Evolutionary conservation across 1,140 invertebrate species (phyloP), one percentile per base, ranked within the genome.

Genomic region (Caerostris extrusa): DNA sequence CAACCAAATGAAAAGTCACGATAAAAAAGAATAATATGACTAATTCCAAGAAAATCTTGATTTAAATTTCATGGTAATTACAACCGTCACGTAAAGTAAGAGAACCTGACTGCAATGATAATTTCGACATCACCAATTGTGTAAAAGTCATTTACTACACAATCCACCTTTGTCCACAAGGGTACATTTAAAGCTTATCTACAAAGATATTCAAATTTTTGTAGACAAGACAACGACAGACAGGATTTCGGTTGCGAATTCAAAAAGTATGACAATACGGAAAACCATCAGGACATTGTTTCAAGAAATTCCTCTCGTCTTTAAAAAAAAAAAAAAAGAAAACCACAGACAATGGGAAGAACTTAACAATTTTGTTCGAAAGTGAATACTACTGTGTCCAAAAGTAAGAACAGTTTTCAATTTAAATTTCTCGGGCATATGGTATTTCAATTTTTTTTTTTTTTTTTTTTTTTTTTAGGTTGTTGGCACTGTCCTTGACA

Each of bases 221-320:
- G 2, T 50, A 5, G 3, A 50, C 34, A 34, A 34, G 34, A 34
- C 34, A 34, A 34, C 34, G 34, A 34, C 34, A 34, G 34, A 50
- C 71, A 77, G 5, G 71, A 53, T 50, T 77, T 64, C 61, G 14
- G 10, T 34, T 50, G 12, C 50, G 10, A 77, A 12, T 77, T 77
- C 7, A 77, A 77, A 77, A 50, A 34, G 34, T 50, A 77, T 53
- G 34, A 10, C 10, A 77, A 50, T 77, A 53, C 10, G 71, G 50
- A 77, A n/a, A 77, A 77, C 71, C 34, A 77, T 50, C 71, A 50
- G 19, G 34, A 71, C 50, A 77, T 77, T 77, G 71, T 77, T 77
- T 77, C 61, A 17, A 6, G 12, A 34, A 77, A 77, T 50, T 50
- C 3, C 71, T 50, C 71, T 34, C 2, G 34, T 34, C 34, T 34